Conservation (phyloP, 2,888 invertebrate species). For the Plebejus melissa region DNA sequence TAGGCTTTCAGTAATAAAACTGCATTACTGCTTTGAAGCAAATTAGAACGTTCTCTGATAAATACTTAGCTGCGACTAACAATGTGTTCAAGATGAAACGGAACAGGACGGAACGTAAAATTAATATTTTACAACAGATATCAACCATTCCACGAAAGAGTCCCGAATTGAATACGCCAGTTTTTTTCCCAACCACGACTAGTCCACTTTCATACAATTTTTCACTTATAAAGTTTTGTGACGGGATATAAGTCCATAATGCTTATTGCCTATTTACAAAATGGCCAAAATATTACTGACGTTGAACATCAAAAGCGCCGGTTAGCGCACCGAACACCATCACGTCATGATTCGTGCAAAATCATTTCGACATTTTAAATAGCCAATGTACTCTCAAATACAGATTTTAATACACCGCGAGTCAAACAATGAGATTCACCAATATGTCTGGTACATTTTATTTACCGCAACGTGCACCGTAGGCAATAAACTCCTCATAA, state of each 20-base stretch:
- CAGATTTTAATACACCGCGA: slow-evolving; percentile 8
- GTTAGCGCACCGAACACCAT: neutral
- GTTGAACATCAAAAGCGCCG: neutral
- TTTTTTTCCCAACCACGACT: too few species aligned
- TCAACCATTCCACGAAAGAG: neutral
- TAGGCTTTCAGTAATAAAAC: neutral
- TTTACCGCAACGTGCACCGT: slow-evolving; percentile 29
- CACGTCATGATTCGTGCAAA: neutral
- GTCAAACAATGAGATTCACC: slow-evolving; percentile 8
- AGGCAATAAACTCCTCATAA: slow-evolving; percentile 38
- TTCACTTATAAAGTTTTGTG: neutral
- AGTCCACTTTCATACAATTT: neutral
- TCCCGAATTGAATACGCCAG: neutral
- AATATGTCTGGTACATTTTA: slow-evolving; percentile 22
- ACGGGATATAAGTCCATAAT: too few species aligned
- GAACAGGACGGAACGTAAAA: neutral
- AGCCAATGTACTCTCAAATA: neutral
- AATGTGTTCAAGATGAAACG: neutral
- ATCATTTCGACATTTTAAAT: neutral
- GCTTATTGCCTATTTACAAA: neutral
- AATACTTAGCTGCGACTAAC: neutral
- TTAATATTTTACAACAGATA: neutral
- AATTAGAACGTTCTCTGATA: neutral
- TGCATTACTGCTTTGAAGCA: neutral
- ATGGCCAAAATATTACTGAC: neutral